Evolutionary conservation across 2,888 invertebrate genomes (phyloP), one percentile per base, ranked within the genome.

Genomic region (Malthinus seriepunctatus): DNA sequence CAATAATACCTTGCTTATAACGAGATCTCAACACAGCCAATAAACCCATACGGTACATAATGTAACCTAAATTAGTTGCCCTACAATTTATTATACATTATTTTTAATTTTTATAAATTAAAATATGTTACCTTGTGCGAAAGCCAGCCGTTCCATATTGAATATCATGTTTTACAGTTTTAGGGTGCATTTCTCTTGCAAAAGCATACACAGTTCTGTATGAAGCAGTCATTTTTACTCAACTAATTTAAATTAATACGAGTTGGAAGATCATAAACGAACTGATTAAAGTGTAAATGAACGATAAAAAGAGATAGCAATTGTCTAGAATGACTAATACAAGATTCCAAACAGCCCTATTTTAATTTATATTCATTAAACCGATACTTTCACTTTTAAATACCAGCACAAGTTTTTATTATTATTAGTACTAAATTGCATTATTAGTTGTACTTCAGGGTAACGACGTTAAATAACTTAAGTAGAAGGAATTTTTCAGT

Each of bases 1-100:
- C 99, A 73, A 97, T 89, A 33, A 89, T 85, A 87, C 95, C 93
- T 80, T 88, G 87, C 73, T 89, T 90, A 62, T 82, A 82, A 71
- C 91, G 87, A 8, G 97, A 96, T 50, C 97, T 83, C 31, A 99
- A 81, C 3, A 90, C 93, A 8, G 97, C 95, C 67, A 98, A 80
- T 32, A 97, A 80, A 3, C 97, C 98, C 91, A 97, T 94, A 52
- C 98, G 86, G 78, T 91, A 97, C 79, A 96, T 88, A 14, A 98
- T 91, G 84, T 95, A 95, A 67, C 93, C 91, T 71, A 99, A 81
- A 60, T 88, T 81, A 64, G 85, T 86, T 34, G 93, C 93, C 75
- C 97, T 97, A 80, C 49, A 84, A 84, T 72, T 61, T 64, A 64
- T 57, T 14, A 14, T 11, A 38, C 34, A 15, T 52, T 32, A 10